Percentiles rank a stretch among this genome's conserved stretches.
phyloP scores from a whole-genome alignment of 2,113 vertebrate genomes.

The Dipodomys ordii region DNA sequence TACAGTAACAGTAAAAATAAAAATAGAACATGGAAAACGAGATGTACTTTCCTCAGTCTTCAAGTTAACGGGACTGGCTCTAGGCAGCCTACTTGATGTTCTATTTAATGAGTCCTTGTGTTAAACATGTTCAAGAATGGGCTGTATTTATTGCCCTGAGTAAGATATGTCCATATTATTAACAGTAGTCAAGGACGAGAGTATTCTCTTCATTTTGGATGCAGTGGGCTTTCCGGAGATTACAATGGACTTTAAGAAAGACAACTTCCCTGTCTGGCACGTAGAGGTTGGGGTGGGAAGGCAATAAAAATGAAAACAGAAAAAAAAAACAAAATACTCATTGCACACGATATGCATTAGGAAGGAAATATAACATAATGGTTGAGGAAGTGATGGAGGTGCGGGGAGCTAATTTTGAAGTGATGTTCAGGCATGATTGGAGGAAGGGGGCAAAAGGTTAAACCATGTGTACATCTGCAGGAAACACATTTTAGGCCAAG shows the following conservation, averaged over 20 bases:
- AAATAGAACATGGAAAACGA: background rate
- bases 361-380: background rate
- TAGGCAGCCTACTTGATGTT: background rate
- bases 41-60: background rate
- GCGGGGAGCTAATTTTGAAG: background rate
- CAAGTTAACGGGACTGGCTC: background rate
- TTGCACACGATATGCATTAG: background rate
- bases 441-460: background rate
- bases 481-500: background rate
- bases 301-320: background rate
- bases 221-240: background rate
- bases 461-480: background rate
- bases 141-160: background rate
- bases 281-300: background rate
- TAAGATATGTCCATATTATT: background rate
- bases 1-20: too few species aligned
- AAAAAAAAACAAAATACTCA: background rate
- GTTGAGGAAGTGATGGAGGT: background rate
- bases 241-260: background rate
- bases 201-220: background rate
- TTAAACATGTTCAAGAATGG: background rate
- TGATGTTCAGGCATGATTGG: background rate
- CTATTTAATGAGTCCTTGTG: background rate
- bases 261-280: background rate
- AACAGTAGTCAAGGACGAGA: background rate